Base-by-base conservation (phyloP, 2,113 vertebrate genomes). In the rabbit (Oryctolagus cuniculus) region DNA sequence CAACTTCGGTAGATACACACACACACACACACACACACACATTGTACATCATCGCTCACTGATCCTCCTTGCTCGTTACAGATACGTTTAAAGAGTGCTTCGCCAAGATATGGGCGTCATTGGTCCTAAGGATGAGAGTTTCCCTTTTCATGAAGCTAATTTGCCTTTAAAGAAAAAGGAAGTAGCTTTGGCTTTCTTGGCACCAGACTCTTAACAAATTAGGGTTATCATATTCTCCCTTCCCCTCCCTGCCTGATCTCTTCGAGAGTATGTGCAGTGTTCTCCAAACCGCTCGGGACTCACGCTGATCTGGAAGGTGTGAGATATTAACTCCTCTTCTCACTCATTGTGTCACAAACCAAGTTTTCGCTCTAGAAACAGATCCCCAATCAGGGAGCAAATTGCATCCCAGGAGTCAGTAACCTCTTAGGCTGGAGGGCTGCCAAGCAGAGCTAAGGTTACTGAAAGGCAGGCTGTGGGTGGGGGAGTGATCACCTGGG, bases 321-420 rank as follows among this genome's bases (percentile, higher is more conserved):
- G 63, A 49, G 53, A 84, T 58, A 78, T 58, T 87, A 78, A 91
- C 67, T 94, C 63, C 72, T 93, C 63, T 77, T 95, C 91, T 94
- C 64, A 91, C 49, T 87, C 75, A 27, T 44, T 80, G 77, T 85
- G 63, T 80, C 84, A 96, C 95, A 84, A 93, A 83, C 73, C 63
- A 81, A 87, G 81, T 80, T 91, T 90, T 51, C 73, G 69, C 81
- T 81, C 34, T 83, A 90, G 91, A 94, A 66, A 44, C 63, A 77
- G 66, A 58, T 61, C 61, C 89, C 61, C 84, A 77, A 29, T 91
- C 55, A 87, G 53, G 93, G 91, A 16, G 34, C 19, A 77, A 38
- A 89, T 91, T 84, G 27, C 44, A 64, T 85, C 70, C 73, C 85
- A 58, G 15, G 25, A 74, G 80, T 89, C 63, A 3, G 44, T 13